These are phyloP conservation scores for Corythornis cristatus DNA, from an alignment of 2,113 vertebrate genomes.

Conservation along the genomic window DNA sequence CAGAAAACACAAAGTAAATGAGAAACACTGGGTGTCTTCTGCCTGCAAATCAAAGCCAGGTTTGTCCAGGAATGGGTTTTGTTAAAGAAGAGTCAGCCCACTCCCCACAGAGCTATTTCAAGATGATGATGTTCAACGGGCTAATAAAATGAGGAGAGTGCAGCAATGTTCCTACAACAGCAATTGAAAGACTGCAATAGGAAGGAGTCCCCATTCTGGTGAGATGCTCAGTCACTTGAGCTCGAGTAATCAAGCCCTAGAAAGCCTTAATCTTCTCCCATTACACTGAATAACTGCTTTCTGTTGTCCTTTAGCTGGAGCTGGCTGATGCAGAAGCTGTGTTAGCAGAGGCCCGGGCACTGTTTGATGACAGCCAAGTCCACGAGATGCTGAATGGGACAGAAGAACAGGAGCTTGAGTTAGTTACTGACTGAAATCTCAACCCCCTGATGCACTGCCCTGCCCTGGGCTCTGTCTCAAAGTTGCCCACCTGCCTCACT, in stretches of 20 bases:
- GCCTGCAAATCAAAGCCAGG: background rate
- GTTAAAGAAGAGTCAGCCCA: background rate
- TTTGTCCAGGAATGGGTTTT: background rate
- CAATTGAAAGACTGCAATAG: background rate
- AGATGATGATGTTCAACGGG: background rate
- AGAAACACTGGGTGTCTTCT: background rate
- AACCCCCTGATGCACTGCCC: background rate
- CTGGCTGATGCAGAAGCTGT: conserved; percentile 79
- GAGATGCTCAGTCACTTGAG: background rate
- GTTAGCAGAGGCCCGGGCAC: conserved; percentile 67
- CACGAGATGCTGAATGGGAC: background rate
- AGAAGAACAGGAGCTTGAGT: background rate
- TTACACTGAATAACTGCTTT: background rate
- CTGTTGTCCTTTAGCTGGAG: conserved; percentile 73
- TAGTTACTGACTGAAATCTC: background rate
- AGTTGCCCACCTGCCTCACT: background rate
- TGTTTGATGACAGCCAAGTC: conserved; percentile 19
- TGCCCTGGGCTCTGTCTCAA: no score
- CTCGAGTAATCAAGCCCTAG: background rate
- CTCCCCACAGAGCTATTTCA: background rate
- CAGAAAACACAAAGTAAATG: background rate
- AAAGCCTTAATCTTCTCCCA: background rate
- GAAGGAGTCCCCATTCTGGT: background rate
- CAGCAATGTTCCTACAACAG: background rate
- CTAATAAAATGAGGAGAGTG: background rate